Evolutionary conservation across 2,797 vertebrate species (phyloP), one percentile per base, ranked within the genome.

Genomic region (Coccyzus lansbergi): DNA sequence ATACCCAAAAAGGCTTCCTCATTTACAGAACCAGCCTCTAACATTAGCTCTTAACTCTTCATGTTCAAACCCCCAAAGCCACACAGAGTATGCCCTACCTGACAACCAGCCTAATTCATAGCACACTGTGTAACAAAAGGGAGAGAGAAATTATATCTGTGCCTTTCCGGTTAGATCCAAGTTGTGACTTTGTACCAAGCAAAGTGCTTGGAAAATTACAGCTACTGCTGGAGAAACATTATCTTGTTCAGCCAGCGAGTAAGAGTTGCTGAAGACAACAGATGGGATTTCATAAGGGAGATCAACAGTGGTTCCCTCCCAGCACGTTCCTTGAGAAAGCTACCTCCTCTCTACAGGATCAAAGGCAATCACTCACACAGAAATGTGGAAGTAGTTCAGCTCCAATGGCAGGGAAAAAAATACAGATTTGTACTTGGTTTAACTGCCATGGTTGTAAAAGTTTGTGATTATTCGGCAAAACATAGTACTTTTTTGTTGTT

Each of bases 261-360:
- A 58, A 83, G 68, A 93, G 69, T 31, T 90, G 87, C 90, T 88
- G 90, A 80, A 94, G 91, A 89, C 51, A 75, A 80, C 96, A 96
- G 94, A 96, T 95, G 94, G 92, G 90, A 88, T 96, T 97, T 96
- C 91, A 83, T 60, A 29, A 34, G 92, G 86, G 82, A 90, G 78
- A 83, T 82, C 81, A 92, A 90, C 89, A 93, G 92, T 88, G 95
- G 86, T 12, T 90, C 63, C 78, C 65, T 90, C 59, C 59, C 86
- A 90, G 65, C 79, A 53, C 80, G 11, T 76, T 86, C 58, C 34
- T 86, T 29, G 16, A 70, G 92, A 80, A 78, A 95, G 55, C 89
- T 69, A 9, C 83, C 92, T 93, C 87, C 92, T 86, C 63, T 64
- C 86, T 33, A 77, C 1, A 2, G 77, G 92, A 93, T 90, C 92